phyloP scores from a whole-genome alignment of 1,140 invertebrate species.

The roundworm (Caenorhabditis elegans) region DNA sequence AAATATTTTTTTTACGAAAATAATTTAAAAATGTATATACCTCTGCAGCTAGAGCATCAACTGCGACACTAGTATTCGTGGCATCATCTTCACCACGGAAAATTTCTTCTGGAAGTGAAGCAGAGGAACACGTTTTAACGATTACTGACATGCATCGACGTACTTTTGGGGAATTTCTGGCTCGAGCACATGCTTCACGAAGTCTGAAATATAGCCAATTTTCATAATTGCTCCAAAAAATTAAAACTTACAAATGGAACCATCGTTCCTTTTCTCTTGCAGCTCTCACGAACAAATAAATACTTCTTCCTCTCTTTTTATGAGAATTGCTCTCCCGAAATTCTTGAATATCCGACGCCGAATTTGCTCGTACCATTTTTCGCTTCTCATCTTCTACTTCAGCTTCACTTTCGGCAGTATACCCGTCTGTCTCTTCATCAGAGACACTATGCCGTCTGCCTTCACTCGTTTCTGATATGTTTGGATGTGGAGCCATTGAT shows the following conservation, averaged over 20 bases:
- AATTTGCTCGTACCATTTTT: constrained; percentile 39
- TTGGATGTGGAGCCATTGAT: constrained; percentile 36
- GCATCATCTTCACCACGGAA: neutral
- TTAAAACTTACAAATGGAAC: constrained; percentile 71
- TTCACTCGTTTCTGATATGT: constrained; percentile 29
- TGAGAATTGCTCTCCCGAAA: neutral
- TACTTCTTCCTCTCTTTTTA: constrained; percentile 42
- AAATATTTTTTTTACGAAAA: neutral
- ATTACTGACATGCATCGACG: neutral
- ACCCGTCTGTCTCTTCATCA: constrained; percentile 45
- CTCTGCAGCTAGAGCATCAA: constrained; percentile 9
- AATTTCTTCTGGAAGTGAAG: neutral
- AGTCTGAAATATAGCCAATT: constrained; percentile 45
- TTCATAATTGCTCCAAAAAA: constrained; percentile 52
- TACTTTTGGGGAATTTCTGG: neutral
- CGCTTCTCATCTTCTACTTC: constrained; percentile 41
- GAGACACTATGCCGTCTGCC: neutral
- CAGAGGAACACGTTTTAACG: neutral
- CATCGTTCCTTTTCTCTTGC: constrained; percentile 86
- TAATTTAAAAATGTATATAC: neutral
- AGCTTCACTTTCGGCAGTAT: constrained; percentile 43
- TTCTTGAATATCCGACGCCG: constrained; percentile 34
- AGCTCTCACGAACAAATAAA: constrained; percentile 78
- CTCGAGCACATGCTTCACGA: constrained; percentile 48
- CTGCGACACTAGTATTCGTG: neutral